phyloP scores from a whole-genome alignment of 2,888 invertebrate species.

The Cheilosia vernalis region DNA sequence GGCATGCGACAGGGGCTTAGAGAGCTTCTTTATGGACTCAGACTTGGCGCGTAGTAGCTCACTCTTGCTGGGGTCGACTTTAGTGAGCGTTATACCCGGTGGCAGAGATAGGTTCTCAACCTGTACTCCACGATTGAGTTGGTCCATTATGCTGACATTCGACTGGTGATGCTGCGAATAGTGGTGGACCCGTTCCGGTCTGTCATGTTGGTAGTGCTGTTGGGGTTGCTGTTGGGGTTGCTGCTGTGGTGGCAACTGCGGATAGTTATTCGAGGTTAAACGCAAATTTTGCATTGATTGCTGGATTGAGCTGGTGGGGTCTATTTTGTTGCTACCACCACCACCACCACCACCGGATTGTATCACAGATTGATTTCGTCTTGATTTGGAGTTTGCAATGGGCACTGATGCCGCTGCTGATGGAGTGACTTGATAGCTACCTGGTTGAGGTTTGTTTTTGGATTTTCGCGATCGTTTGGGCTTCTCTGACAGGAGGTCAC shows the following conservation, averaged over 20 bases:
- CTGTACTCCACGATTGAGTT: constrained; percentile 83
- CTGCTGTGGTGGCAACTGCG: constrained; percentile 69
- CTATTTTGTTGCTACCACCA: constrained; percentile 47
- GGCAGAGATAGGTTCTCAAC: constrained; percentile 88
- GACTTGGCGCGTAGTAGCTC: constrained; percentile 82
- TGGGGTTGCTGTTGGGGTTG: constrained; percentile 64
- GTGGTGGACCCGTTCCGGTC: constrained; percentile 66
- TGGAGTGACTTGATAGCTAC: constrained; percentile 25
- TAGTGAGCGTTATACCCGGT: constrained; percentile 91
- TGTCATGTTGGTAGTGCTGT: constrained; percentile 49
- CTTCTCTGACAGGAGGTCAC: constrained; percentile 50
- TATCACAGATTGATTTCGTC: constrained; percentile 75
- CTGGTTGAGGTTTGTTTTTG: constrained; percentile 60
- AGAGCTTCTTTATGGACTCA: constrained; percentile 82
- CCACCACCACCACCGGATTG: constrained; percentile 53
- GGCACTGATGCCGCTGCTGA: constrained; percentile 8
- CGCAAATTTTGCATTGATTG: constrained; percentile 80
- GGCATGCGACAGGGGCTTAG: constrained; percentile 79
- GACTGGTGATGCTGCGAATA: constrained; percentile 56
- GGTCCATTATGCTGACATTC: constrained; percentile 83
- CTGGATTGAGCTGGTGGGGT: constrained; percentile 76
- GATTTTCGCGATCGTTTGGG: constrained; percentile 65
- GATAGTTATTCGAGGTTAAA: constrained; percentile 76
- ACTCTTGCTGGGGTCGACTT: constrained; percentile 86
- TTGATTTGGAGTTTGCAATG: constrained; percentile 40